phyloP scores from a whole-genome alignment of 2,888 invertebrate species.

The Mesoligia furuncula region DNA sequence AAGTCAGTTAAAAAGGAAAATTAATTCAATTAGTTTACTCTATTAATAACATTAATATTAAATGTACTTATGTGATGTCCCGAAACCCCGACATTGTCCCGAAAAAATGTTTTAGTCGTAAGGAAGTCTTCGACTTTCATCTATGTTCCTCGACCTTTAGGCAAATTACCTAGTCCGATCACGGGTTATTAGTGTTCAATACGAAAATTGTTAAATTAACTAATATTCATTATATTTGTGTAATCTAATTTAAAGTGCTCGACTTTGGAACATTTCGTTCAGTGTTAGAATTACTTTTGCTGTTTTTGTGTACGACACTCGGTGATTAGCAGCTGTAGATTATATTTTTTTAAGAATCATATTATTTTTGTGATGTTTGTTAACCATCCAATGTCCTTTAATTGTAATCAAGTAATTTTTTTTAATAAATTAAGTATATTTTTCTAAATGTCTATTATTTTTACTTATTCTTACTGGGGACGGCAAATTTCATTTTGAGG shows the following conservation, averaged over 20 bases:
- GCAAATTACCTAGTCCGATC: too few species aligned
- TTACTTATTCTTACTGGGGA: not conserved
- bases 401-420: conserved; percentile 78
- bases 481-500: not conserved
- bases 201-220: conserved; percentile 29
- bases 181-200: conserved; percentile 7
- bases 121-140: too few species aligned
- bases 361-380: conserved; percentile 80
- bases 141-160: too few species aligned
- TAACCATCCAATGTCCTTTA: conserved; percentile 80
- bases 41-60: too few species aligned
- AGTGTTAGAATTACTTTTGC: conserved; percentile 46
- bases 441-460: conserved; percentile 65
- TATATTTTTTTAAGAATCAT: conserved; percentile 67
- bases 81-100: too few species aligned
- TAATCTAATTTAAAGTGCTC: conserved; percentile 40
- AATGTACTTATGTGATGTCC: too few species aligned
- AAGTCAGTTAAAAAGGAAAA: too few species aligned
- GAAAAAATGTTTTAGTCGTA: too few species aligned
- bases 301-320: conserved; percentile 48
- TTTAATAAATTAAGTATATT: conserved; percentile 80
- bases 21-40: too few species aligned
- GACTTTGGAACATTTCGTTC: conserved; percentile 35
- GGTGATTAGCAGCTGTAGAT: conserved; percentile 64
- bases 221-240: conserved; percentile 26